Evolutionary conservation across 53 echinoderm and acorn worm genomes (phyloP).

Genomic region (Henricia sp.): DNA sequence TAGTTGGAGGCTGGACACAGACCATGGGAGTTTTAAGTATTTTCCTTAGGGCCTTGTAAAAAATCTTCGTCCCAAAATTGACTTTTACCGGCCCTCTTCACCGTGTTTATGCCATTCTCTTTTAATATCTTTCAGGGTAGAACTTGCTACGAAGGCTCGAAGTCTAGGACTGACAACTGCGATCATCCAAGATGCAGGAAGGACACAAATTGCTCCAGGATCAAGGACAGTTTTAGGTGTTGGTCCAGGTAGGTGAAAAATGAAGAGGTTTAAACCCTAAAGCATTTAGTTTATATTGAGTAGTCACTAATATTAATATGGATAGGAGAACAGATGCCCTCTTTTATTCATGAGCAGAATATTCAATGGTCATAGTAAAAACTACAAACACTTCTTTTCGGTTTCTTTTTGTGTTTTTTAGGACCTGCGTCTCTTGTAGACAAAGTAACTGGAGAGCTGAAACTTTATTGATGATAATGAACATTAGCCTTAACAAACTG

Average conservation of each 20-base stretch:
- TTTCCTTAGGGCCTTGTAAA: too few species aligned
- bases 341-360: not conserved
- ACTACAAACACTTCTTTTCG: not conserved
- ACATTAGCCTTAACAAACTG: not conserved
- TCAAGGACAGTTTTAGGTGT: slow-evolving; percentile 93
- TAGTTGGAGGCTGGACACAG: too few species aligned
- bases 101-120: not conserved
- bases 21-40: too few species aligned
- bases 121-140: slow-evolving; percentile 51
- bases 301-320: too few species aligned
- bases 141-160: slow-evolving; percentile 72
- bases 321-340: too few species aligned
- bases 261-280: not conserved
- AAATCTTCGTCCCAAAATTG: too few species aligned
- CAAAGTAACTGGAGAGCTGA: slow-evolving; percentile 90
- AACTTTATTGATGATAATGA: slow-evolving; percentile 75
- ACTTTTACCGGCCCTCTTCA: too few species aligned
- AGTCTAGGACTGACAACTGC: slow-evolving; percentile 77
- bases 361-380: not conserved
- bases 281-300: too few species aligned
- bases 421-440: slow-evolving; percentile 86
- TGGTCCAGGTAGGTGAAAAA: slow-evolving; percentile 82
- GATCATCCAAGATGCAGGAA: slow-evolving; percentile 95
- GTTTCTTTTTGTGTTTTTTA: slow-evolving; percentile 14
- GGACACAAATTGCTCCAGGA: slow-evolving; percentile 98